These are phyloP conservation scores for Vandiemenella viatica DNA, from an alignment of 2,888 invertebrate genomes.

Conservation along the genomic window DNA sequence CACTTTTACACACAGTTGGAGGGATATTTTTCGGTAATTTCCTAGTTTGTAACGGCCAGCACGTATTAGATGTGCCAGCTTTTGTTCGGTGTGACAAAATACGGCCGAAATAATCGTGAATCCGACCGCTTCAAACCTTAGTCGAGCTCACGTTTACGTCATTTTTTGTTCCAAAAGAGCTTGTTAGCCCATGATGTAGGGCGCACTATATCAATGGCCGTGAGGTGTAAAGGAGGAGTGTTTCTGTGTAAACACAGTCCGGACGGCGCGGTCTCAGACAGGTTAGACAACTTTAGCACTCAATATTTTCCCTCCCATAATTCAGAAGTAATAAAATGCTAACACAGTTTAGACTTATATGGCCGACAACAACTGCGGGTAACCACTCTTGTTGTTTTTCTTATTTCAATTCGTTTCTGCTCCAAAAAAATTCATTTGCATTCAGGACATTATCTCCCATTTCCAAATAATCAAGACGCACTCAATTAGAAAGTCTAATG, in stretches of 20 bases:
- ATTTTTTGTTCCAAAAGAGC: background rate
- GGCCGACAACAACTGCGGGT: background rate
- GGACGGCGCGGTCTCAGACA: background rate
- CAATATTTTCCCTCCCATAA: background rate
- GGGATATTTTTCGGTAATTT: too few species aligned
- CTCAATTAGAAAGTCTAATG: background rate
- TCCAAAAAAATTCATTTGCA: too few species aligned
- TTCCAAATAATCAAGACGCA: background rate
- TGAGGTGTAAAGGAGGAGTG: background rate
- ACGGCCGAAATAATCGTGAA: background rate
- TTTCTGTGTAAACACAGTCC: background rate
- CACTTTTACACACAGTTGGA: too few species aligned
- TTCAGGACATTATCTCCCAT: background rate
- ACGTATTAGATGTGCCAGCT: too few species aligned
- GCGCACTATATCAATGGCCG: background rate
- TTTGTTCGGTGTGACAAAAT: background rate
- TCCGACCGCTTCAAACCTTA: background rate
- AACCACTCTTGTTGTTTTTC: too few species aligned
- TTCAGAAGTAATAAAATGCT: background rate
- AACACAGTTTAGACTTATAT: background rate
- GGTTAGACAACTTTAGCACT: too few species aligned
- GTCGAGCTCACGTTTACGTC: background rate
- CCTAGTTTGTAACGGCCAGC: too few species aligned
- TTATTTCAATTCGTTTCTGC: too few species aligned
- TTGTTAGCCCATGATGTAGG: background rate